Evolutionary conservation across 2,113 vertebrate species (phyloP), one percentile per base, ranked within the genome.

Genomic region (Melierax canorus): DNA sequence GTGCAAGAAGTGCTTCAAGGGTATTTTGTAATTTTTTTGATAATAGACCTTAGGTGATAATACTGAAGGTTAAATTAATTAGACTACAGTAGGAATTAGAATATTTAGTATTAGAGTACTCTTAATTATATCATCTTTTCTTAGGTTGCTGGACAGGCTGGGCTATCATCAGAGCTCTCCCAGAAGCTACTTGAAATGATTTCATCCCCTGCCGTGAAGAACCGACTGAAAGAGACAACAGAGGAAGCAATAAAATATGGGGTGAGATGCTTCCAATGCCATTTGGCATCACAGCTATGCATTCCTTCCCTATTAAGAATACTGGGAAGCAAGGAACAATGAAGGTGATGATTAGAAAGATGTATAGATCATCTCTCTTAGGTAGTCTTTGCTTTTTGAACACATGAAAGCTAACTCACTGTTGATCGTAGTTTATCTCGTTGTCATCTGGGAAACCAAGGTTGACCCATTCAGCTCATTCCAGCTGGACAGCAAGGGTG

Each of bases 81-180:
- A 72, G 36, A 81, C 14, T 8, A 10, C 11, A 21, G 32, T 26
- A 66, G 34, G 34, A 48, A 68, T 79, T 36, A 56, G 22, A 82
- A 15, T 75, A 39, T 23, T 58, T 75, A 48, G 6, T 38, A 53
- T 34, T 27, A 30, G 38, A 76, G 18, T 73, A 60, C 16, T 58
- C 11, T 23, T 63, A 69, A 73, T 76, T 16, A 12, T 9, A 12
- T 48, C 3, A 56, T 71, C 67, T 73, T 38, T 89, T 68, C 67
- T 38, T 90, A 99, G 99, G 98, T 98, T 86, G 99, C 98, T 5
- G 29, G 32, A 87, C 98, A 98, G 94, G 99, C 99, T 23, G 99
- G 99, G 51, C 51, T 99, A 38, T 91, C 98, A n/a, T 72, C 94
- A 56, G 95, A 92, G 12, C 93, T 98, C 38, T 95, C 98, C 43